Evolutionary conservation across 2,888 invertebrate genomes (phyloP), one percentile per base, ranked within the genome.

Genomic region (Cetonia aurata): DNA sequence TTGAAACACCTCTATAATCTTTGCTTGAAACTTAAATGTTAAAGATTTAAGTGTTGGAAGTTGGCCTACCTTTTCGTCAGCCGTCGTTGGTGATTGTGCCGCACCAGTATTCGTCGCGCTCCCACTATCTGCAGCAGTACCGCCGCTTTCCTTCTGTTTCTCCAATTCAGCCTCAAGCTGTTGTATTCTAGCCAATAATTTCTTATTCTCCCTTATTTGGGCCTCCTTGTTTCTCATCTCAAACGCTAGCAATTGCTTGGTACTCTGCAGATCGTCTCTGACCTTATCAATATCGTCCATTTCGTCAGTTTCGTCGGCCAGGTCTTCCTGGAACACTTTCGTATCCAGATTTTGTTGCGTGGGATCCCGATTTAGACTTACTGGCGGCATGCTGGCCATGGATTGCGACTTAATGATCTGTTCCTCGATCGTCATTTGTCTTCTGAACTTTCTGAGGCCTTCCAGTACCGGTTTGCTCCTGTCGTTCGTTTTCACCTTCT

Each of bases 261-360:
- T 95, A 71, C 95, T 95, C 81, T 96, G 96, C 46, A 96, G 88
- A 82, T 96, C 96, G 81, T 96, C 96, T 77, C 96, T 89, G 15
- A 95, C 92, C 81, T 93, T 94, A 80, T 96, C 96, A 77, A 96
- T 96, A 80, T 96, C 96, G 77, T 96, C 96, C 88, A 95, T 90
- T 80, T 96, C 96, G 81, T 96, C 95, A 13, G 89, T 90, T 77
- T 92, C 93, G 65, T 84, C 84, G 9, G 82, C 77, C 12, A 83
- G 79, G 75, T 83, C 84, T 70, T 84, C 83, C 82, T 77, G 68
- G 48, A 71, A 69, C 15, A 62, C 42, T 53, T 55, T 60, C 25
- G 65, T 65, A 55, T 70, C 56, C 50, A 65, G 42, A 55, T 57
- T 55, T 46, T 56, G 55, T 53, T 80, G 71, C 50, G 59, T 52